Evolutionary conservation across 2,888 invertebrate species (phyloP).

Genomic region (Drosophila subsilvestris): DNA sequence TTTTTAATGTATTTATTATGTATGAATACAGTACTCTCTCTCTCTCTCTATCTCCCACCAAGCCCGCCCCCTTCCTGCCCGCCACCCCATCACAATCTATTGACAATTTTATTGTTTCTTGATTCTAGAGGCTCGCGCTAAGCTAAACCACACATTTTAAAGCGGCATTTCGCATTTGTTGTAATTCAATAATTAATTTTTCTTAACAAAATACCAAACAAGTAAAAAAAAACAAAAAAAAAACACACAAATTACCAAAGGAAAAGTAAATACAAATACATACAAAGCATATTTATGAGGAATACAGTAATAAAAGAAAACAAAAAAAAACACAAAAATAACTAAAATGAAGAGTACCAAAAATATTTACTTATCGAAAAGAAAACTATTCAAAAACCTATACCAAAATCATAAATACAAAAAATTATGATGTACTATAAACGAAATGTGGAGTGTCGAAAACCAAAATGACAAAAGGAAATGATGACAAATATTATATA

Average conservation of each 20-base stretch:
- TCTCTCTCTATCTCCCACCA: slow-evolving; percentile 5
- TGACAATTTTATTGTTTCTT: slow-evolving; percentile 57
- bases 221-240: slow-evolving; percentile 22
- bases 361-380: slow-evolving; percentile 62
- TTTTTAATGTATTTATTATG: slow-evolving; percentile 9
- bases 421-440: slow-evolving; percentile 11
- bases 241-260: slow-evolving; percentile 31
- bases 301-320: slow-evolving; percentile 42
- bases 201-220: slow-evolving; percentile 50
- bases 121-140: slow-evolving; percentile 73
- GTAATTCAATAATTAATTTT: slow-evolving; percentile 73
- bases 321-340: slow-evolving; percentile 19
- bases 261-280: slow-evolving; percentile 45
- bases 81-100: slow-evolving; percentile 16
- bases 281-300: slow-evolving; percentile 41
- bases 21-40: slow-evolving; percentile 10
- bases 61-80: slow-evolving; percentile 9
- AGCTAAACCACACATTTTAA: slow-evolving; percentile 63
- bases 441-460: slow-evolving; percentile 31
- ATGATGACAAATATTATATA: slow-evolving; percentile 36
- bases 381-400: slow-evolving; percentile 59
- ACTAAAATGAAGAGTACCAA: slow-evolving; percentile 46
- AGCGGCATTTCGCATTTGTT: slow-evolving; percentile 72
- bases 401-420: slow-evolving; percentile 45
- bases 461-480: slow-evolving; percentile 11